These are phyloP conservation scores for Morone saxatilis DNA, from an alignment of 2,113 vertebrate species.

Conservation along the genomic window DNA sequence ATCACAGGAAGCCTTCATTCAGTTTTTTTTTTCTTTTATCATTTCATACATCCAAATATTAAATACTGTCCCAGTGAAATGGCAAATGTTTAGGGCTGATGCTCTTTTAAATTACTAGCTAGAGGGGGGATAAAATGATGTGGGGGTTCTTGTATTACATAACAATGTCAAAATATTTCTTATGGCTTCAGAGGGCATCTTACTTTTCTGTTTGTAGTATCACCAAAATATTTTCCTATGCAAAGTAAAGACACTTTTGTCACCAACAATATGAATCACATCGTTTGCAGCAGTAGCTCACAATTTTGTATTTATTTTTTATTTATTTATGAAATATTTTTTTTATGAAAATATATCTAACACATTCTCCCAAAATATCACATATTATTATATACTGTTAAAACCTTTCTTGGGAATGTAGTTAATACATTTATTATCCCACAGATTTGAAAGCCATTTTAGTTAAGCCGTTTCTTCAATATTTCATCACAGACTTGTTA, in stretches of 20 bases:
- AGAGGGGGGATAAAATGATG: background rate
- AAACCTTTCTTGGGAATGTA: background rate
- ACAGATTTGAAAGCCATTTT: background rate
- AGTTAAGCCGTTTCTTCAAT: background rate
- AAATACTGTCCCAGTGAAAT: background rate
- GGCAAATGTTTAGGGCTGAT: background rate
- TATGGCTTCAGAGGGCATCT: constrained; percentile 16
- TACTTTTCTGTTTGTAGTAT: constrained; percentile 45
- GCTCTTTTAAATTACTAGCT: constrained; percentile 22
- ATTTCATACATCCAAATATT: background rate
- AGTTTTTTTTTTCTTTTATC: background rate
- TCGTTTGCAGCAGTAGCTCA: background rate
- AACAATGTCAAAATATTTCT: constrained; percentile 41
- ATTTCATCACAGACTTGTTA: background rate
- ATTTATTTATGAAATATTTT: constrained; percentile 2
- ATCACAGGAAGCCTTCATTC: background rate
- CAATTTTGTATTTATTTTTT: background rate
- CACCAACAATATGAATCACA: background rate
- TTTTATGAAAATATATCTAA: background rate
- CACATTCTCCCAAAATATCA: background rate
- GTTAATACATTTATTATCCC: background rate
- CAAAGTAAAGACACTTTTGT: background rate
- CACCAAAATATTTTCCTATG: background rate
- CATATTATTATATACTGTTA: background rate
- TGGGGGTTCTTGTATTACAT: constrained; percentile 14